Base-by-base conservation (phyloP, 2,797 vertebrate species). In the Pseudomugil gertrudae region DNA sequence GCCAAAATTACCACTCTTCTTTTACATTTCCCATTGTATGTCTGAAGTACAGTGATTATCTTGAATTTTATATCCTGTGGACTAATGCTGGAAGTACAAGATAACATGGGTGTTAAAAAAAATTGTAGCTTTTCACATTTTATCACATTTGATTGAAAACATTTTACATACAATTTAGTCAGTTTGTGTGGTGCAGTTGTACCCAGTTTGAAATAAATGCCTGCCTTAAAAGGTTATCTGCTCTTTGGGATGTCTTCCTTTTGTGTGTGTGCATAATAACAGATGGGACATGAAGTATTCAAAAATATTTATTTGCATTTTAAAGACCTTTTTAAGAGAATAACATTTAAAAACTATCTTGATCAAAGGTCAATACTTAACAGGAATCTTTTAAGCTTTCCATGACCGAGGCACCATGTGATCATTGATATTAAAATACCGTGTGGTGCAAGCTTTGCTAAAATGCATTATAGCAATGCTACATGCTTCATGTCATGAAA, bases 201-300 rank as follows among this genome's bases (percentile, higher is more conserved):
- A 91, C 91, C 92, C 88, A 90, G 89, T 93, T 90, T 75, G 90
- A 94, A 94, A 94, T 93, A 95, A 94, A 94, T 87, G 91, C 92
- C 91, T 94, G 92, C 92, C 90, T 94, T 92, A 87, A 84, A 91
- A 88, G 90, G 89, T 79, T 81, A 56, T 76, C 72, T 87, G 71
- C 51, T 76, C 67, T 70, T 53, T 40, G 73, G 55, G 47, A 76
- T 36, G 52, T 65, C 38, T 52, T 67, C 27, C 36, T 78, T 35
- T n/a, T n/a, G n/a, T 30, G 47, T 13, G 9, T 0, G 45, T 23
- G 23, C 48, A 56, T 17, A 55, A 52, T 30, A 27, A 9, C 9
- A 29, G 74, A 80, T 35, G 54, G 73, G 72, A 33, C 32, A 19
- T 69, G n/a, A 33, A 60, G 14, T 76, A 84, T 57, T 79, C 21